Conservation (phyloP, 2,888 invertebrate species). For the Noctuana brunneofusca region DNA sequence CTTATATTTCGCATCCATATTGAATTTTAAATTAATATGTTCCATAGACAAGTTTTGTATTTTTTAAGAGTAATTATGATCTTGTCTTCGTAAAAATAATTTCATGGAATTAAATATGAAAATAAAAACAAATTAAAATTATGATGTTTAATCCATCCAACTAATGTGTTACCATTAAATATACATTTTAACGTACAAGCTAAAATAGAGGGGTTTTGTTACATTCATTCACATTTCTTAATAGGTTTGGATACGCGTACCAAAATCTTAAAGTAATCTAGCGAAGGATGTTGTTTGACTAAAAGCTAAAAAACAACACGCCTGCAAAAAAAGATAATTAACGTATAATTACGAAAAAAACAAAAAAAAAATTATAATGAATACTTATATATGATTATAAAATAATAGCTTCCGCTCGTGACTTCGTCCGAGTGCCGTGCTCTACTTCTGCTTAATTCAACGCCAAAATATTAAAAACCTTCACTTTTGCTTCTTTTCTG, state of each 20-base stretch:
- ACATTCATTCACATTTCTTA: constrained; percentile 7
- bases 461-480: too few relatives aligned
- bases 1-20: constrained; percentile 18
- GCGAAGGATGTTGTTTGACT: constrained; percentile 1
- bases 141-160: neutral
- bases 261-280: neutral
- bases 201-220: neutral
- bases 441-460: too few relatives aligned
- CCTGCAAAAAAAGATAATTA: too few relatives aligned
- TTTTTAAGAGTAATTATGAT: constrained; percentile 4
- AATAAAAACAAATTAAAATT: neutral
- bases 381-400: too few relatives aligned
- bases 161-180: neutral
- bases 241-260: constrained; percentile 25
- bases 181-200: neutral
- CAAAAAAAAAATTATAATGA: too few relatives aligned
- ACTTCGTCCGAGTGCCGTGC: too few relatives aligned
- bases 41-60: constrained; percentile 36
- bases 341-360: too few relatives aligned
- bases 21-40: constrained; percentile 35
- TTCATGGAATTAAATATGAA: neutral
- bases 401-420: too few relatives aligned
- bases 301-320: neutral
- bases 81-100: neutral
- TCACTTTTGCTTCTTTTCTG: too few relatives aligned